These are phyloP conservation scores for Epizoanthus stellaris DNA, from an alignment of 92 coral and sea anemone species.

Conservation along the genomic window DNA sequence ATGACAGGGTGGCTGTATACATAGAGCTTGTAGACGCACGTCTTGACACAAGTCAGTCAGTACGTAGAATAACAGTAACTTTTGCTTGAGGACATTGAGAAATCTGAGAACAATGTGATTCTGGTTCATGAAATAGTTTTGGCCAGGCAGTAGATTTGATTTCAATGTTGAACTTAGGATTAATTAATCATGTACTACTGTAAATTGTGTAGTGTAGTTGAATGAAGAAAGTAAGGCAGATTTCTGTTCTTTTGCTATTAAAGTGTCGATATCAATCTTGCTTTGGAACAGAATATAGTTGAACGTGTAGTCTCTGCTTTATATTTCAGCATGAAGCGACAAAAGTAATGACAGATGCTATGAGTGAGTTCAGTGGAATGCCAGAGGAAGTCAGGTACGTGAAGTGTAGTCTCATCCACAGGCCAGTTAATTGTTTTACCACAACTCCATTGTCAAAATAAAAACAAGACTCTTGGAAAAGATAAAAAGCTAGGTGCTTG, in stretches of 20 bases:
- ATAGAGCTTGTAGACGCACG: conserved; percentile 81
- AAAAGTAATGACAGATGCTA: conserved; percentile 97
- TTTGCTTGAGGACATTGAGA: too few species aligned
- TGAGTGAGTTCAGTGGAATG: conserved; percentile 90
- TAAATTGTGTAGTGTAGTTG: too few species aligned
- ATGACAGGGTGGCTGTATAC: conserved; percentile 12
- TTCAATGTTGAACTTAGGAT: too few species aligned
- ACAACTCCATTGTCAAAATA: too few species aligned
- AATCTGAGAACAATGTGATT: too few species aligned
- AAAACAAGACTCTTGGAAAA: too few species aligned
- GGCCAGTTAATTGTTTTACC: neutral
- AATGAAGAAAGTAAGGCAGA: neutral
- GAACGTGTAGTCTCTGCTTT: neutral
- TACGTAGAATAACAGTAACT: conserved; percentile 12
- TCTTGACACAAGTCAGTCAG: conserved; percentile 77
- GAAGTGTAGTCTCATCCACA: neutral
- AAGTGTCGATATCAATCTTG: too few species aligned
- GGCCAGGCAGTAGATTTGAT: neutral
- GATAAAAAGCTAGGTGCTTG: too few species aligned
- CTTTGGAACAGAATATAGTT: too few species aligned
- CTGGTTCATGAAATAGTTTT: too few species aligned
- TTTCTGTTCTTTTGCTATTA: neutral
- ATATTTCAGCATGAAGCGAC: conserved; percentile 92
- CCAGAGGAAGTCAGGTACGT: conserved; percentile 93
- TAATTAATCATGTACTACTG: too few species aligned